A percentile compares a stretch with the other conserved stretches of the same genome.
Conservation (phyloP, 2,797 vertebrate genomes). For the Gymnoscopelus braueri region DNA sequence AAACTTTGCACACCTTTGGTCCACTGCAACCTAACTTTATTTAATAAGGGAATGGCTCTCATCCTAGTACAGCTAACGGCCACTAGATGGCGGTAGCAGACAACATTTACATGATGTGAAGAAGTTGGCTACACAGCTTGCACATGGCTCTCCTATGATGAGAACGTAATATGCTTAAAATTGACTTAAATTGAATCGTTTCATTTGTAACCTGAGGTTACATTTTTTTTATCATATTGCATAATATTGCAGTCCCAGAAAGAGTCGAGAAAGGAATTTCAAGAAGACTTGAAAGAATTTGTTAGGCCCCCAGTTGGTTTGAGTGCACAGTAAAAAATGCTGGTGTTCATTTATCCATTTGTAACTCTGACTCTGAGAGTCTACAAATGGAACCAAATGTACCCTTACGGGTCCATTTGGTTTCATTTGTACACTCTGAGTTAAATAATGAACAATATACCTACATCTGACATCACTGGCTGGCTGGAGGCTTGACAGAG, state of each 20-base stretch:
- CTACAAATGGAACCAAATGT: no score
- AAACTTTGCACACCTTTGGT: neutral
- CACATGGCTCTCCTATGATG: constrained; percentile 6
- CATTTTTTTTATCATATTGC: neutral
- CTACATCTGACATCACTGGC: neutral
- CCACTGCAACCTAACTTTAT: neutral
- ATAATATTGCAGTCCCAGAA: neutral
- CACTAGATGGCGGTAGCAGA: constrained; percentile 67
- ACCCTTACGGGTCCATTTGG: neutral
- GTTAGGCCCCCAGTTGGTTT: no score
- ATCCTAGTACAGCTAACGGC: constrained; percentile 13
- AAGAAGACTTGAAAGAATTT: no score
- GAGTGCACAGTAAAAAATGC: no score
- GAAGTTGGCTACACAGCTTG: no score
- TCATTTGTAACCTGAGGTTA: neutral
- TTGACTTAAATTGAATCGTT: neutral
- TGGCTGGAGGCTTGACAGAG: neutral
- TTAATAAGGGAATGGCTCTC: neutral
- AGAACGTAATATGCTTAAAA: neutral
- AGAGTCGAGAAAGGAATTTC: neutral
- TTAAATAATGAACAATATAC: no score
- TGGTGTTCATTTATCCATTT: no score
- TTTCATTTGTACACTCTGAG: neutral
- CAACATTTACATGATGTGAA: neutral
- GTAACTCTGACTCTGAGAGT: no score